Base-by-base conservation (phyloP, 2,113 vertebrate genomes). In the Antennarius striatus region DNA sequence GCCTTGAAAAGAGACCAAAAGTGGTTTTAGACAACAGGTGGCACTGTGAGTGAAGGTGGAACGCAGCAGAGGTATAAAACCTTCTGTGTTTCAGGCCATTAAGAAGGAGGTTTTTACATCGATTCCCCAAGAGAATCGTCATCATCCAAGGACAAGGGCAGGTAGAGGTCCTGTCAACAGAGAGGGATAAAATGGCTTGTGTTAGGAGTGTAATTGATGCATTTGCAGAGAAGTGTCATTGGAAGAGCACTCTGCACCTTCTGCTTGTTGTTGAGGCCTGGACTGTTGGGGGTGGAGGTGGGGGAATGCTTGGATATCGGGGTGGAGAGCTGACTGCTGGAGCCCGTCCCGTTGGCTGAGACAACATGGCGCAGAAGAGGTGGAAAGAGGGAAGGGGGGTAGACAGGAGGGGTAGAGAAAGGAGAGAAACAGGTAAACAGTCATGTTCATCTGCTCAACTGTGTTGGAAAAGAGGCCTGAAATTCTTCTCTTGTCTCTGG, bases 271-370 rank as follows among this genome's bases (percentile, higher is more conserved):
- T 94, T 93, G 86, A 92, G 95, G 62, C 95, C 96, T 56, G 97
- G 97, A 79, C 96, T 99, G 87, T 96, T 98, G 11, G 97, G 97
- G 63, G 95, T 97, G 82, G 97, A 99, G 90, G 97, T 97, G 14
- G 97, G 96, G 73, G 97, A 99, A 91, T 98, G 96, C 93, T 99
- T 99, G 85, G 97, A 99, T 84, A 97, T 96, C 65, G 97, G 97
- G 67, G 97, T 99, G 86, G 97, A 99, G 65, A 99, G 92, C 88
- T 99, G 97, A 86, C 97, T 99, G 93, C 96, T 98, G 78, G 97
- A 99, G 79, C 86, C 91, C 0, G 97, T 99, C 82, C 97, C 96
- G 60, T 98, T 97, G 85, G 95, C 97, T 99, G 91, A 71, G 43
- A 63, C 45, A 28, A 53, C 30, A 54, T 60, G 5, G 89, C 82